phyloP scores from a whole-genome alignment of 2,797 vertebrate genomes.

The Leptatherina wallacei region DNA sequence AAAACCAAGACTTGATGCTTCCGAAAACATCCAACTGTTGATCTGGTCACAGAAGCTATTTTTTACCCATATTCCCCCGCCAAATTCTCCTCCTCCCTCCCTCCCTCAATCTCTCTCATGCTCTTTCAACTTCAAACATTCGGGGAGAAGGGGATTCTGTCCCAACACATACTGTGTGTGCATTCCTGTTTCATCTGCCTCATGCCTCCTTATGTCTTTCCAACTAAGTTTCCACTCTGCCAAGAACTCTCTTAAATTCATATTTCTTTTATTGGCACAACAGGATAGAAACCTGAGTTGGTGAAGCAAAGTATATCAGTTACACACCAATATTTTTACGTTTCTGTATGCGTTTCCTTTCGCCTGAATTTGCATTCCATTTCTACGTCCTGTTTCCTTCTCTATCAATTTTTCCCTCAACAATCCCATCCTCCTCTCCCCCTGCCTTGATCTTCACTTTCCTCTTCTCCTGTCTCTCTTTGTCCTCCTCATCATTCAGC shows the following conservation, averaged over 20 bases:
- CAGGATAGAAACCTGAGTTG: slow-evolving; percentile 39
- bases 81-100: slow-evolving; percentile 17
- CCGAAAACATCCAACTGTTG: slow-evolving; percentile 57
- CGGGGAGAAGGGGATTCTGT: slow-evolving; percentile 47
- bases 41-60: slow-evolving; percentile 64
- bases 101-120: slow-evolving; percentile 54
- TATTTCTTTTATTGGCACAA: slow-evolving; percentile 57
- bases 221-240: slow-evolving; percentile 44
- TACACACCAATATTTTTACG: slow-evolving; percentile 46
- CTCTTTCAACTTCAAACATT: slow-evolving; percentile 73
- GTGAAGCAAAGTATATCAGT: slow-evolving; percentile 40
- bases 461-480: neutral
- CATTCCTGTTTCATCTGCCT: slow-evolving; percentile 57
- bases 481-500: slow-evolving; percentile 5
- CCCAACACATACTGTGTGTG: slow-evolving; percentile 40
- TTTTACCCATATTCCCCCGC: slow-evolving; percentile 37
- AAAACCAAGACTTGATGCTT: slow-evolving; percentile 48
- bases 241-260: slow-evolving; percentile 57
- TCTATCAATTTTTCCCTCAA: neutral
- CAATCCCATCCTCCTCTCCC: neutral
- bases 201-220: slow-evolving; percentile 44
- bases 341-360: slow-evolving; percentile 31
- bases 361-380: slow-evolving; percentile 30
- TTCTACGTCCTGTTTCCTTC: slow-evolving; percentile 3
- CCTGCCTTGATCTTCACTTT: slow-evolving; percentile 16